phyloP scores from a whole-genome alignment of 2,888 invertebrate species.

The Omphaloscelis lunosa region DNA sequence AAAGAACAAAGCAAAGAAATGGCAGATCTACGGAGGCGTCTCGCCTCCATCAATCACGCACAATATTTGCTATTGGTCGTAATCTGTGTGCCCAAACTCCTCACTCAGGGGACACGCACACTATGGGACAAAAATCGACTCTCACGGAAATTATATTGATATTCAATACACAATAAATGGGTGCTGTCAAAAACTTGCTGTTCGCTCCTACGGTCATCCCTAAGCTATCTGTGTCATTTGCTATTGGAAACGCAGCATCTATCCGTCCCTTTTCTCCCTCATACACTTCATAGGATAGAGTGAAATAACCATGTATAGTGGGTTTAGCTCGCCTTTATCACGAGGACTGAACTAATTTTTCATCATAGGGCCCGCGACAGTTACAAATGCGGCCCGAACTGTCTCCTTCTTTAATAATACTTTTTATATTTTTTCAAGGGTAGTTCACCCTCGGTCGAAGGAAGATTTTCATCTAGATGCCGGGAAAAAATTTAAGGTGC shows the following conservation, averaged over 20 bases:
- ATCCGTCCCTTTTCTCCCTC: constrained; percentile 75
- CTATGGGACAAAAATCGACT: constrained; percentile 90
- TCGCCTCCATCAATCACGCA: constrained; percentile 84
- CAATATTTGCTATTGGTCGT: constrained; percentile 89
- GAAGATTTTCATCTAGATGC: constrained; percentile 87
- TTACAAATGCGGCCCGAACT: constrained; percentile 90
- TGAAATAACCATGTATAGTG: constrained; percentile 84
- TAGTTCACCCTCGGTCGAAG: constrained; percentile 87
- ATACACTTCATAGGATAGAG: constrained; percentile 75
- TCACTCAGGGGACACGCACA: constrained; percentile 83
- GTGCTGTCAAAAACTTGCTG: constrained; percentile 91
- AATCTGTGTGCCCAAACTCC: constrained; percentile 89
- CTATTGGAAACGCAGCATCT: constrained; percentile 87
- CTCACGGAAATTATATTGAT: constrained; percentile 91
- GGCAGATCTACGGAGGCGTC: constrained; percentile 77
- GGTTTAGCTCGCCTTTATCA: constrained; percentile 90
- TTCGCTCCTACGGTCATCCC: constrained; percentile 91
- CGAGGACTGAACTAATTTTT: constrained; percentile 91
- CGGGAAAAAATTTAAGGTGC: constrained; percentile 85
- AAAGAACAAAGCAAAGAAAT: constrained; percentile 77
- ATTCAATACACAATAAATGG: constrained; percentile 91
- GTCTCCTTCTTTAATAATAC: constrained; percentile 91
- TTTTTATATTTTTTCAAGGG: constrained; percentile 90
- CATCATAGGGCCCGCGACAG: constrained; percentile 91
- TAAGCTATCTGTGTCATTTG: constrained; percentile 91